Conservation (phyloP, 1,140 invertebrate species). For the Carposina sasakii region DNA sequence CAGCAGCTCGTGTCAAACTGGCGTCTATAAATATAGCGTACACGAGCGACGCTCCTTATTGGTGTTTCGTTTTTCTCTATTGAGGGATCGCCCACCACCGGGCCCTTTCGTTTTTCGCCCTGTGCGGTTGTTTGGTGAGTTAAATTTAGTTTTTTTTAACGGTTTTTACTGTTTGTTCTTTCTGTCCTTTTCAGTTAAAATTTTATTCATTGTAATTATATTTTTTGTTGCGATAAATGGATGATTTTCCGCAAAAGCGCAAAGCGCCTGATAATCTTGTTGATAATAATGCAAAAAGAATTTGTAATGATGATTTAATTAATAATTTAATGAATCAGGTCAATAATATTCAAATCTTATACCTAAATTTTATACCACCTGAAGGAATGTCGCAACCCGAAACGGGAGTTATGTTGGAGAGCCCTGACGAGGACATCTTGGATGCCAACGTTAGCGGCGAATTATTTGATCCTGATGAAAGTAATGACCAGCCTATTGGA, state of each 20-base stretch:
- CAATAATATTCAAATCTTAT: not conserved
- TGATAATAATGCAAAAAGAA: not conserved
- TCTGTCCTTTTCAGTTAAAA: no score
- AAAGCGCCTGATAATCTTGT: not conserved
- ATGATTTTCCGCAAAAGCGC: not conserved
- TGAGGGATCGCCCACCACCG: no score
- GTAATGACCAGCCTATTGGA: not conserved
- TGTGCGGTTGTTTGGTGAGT: conserved; percentile 3
- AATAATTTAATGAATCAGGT: not conserved
- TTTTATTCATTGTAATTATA: not conserved
- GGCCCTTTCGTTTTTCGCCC: not conserved
- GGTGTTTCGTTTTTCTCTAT: not conserved
- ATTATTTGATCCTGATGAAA: not conserved
- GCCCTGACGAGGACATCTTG: not conserved
- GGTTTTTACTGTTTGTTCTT: conserved; percentile 8
- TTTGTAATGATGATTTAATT: not conserved
- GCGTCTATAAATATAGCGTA: not conserved
- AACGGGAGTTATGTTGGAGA: no score
- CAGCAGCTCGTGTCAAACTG: not conserved
- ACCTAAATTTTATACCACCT: not conserved
- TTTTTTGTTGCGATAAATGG: not conserved
- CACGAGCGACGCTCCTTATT: not conserved
- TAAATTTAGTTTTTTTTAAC: conserved; percentile 1
- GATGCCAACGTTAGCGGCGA: conserved; percentile 3
- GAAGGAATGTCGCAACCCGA: not conserved